phyloP scores from a whole-genome alignment of 2,797 vertebrate species.

The Lithobates pipiens region DNA sequence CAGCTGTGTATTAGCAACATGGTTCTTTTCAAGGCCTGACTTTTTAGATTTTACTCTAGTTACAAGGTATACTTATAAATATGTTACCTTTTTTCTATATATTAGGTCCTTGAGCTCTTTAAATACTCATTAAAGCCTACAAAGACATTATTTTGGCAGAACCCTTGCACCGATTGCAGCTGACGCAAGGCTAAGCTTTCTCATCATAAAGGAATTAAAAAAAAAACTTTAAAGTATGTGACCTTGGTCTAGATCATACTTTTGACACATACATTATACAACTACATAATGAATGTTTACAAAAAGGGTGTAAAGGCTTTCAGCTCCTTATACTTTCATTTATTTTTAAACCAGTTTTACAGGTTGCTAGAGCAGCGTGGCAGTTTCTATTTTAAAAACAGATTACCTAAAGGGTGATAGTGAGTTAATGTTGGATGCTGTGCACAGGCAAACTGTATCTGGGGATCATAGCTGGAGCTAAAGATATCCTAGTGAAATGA shows the following conservation, averaged over 20 bases:
- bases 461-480: neutral
- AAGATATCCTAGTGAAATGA: neutral
- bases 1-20: no score
- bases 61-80: neutral
- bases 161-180: neutral
- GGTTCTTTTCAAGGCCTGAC: neutral
- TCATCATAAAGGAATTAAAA: neutral
- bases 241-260: neutral
- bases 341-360: conserved; percentile 26
- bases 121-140: no score
- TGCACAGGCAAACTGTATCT: neutral
- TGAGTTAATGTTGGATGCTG: neutral
- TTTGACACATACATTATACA: neutral
- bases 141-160: neutral
- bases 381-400: neutral
- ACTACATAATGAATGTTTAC: conserved; percentile 15
- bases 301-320: conserved; percentile 23
- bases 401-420: neutral
- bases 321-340: neutral
- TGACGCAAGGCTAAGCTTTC: neutral
- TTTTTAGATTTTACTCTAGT: neutral
- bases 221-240: neutral
- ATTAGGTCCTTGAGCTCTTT: neutral
- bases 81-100: neutral
- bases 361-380: neutral